Percentiles rank a stretch among this genome's conserved stretches.
Evolutionary conservation across 2,888 invertebrate species (phyloP).

Genomic region (Tupiocoris notatus): DNA sequence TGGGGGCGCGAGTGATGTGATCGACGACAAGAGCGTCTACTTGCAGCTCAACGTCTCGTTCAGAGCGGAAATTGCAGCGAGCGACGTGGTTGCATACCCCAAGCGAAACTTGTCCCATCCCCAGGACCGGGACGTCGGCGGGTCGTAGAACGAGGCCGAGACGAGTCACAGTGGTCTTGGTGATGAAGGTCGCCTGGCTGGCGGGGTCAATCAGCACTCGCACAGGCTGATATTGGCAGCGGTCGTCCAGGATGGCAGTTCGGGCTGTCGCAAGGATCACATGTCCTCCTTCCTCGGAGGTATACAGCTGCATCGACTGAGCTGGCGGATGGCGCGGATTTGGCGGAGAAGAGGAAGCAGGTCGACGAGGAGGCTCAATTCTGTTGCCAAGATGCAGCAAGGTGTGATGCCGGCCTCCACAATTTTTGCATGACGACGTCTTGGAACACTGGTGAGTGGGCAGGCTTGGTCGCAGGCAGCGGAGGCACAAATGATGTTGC

Average conservation of each 20-base stretch:
- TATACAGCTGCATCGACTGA: no score
- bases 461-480: not conserved
- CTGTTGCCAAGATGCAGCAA: not conserved
- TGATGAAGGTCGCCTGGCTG: slow-evolving; percentile 11
- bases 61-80: not conserved
- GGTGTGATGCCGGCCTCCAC: not conserved
- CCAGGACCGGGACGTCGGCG: no score
- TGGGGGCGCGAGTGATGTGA: not conserved
- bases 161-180: not conserved
- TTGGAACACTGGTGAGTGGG: not conserved
- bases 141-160: not conserved
- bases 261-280: not conserved
- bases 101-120: slow-evolving; percentile 2
- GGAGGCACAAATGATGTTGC: not conserved
- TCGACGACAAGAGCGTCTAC: slow-evolving; percentile 6
- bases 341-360: no score
- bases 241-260: not conserved
- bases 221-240: not conserved
- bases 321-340: no score
- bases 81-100: not conserved
- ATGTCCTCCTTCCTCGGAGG: no score
- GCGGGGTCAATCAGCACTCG: slow-evolving; percentile 5
- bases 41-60: not conserved
- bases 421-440: slow-evolving; percentile 1
- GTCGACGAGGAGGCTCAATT: not conserved